phyloP scores from a whole-genome alignment of 2,113 vertebrate genomes.

The Papio anubis region DNA sequence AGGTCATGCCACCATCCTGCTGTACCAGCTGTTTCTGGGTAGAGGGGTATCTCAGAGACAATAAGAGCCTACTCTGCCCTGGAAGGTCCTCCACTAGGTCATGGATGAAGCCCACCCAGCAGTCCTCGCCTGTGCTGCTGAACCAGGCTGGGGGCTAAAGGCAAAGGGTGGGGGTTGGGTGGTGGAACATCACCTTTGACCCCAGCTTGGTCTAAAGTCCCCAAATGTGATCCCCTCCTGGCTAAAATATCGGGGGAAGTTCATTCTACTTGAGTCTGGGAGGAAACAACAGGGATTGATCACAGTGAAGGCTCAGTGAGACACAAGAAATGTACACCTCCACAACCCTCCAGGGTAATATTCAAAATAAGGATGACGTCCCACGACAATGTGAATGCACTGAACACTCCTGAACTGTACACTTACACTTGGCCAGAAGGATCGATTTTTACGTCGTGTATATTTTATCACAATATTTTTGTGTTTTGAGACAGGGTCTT shows the following conservation, averaged over 20 bases:
- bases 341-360: background rate
- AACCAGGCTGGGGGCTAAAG: too few relatives aligned
- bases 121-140: too few relatives aligned
- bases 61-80: background rate
- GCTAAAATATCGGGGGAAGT: background rate
- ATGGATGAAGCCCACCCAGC: background rate
- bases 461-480: background rate
- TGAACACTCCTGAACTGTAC: background rate
- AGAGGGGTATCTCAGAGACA: background rate
- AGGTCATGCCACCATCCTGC: background rate
- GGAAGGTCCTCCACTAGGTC: rapidly evolving
- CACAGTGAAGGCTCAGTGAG: background rate
- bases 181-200: background rate
- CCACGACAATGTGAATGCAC: background rate
- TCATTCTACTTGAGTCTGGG: background rate
- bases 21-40: background rate
- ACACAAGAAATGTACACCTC: background rate
- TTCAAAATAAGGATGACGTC: too few relatives aligned
- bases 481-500: too few relatives aligned
- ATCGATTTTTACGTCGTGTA: background rate
- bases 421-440: background rate
- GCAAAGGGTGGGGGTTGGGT: too few relatives aligned
- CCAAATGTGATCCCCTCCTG: background rate
- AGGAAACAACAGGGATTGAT: background rate
- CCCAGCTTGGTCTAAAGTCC: background rate